Evolutionary conservation across 2,113 vertebrate genomes (phyloP).

Genomic region (Triplophysa dalaica): DNA sequence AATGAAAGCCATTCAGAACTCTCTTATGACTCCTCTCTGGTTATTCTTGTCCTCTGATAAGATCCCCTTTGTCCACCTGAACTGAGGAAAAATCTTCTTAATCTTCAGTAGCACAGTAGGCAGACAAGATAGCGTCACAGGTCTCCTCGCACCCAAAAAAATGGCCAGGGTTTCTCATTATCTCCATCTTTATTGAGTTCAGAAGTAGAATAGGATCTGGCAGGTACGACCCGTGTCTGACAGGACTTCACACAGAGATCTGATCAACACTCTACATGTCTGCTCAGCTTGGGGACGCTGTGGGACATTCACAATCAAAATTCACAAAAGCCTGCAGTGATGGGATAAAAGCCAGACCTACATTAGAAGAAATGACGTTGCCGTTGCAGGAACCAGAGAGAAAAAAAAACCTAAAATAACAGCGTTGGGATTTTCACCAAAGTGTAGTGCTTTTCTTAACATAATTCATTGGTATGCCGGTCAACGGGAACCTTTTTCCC

Average conservation of each 20-base stretch:
- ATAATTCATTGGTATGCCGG: conserved; percentile 69
- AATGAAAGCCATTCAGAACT: not conserved
- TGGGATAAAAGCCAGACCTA: not conserved
- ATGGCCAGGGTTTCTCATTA: conserved; percentile 12
- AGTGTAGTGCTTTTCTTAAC: conserved; percentile 14
- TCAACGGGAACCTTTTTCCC: conserved; percentile 57
- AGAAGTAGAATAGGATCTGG: conserved; percentile 2
- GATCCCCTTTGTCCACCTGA: conserved; percentile 6
- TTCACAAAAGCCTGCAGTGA: not conserved
- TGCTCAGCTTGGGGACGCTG: not conserved
- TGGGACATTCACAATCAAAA: conserved; percentile 9
- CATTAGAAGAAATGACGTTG: not conserved
- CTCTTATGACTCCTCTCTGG: conserved; percentile 1
- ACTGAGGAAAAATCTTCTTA: not conserved
- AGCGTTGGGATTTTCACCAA: not conserved
- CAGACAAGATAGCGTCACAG: not conserved
- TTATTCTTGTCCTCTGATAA: conserved; percentile 2
- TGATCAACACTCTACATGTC: not conserved
- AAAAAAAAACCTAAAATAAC: not conserved
- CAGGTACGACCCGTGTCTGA: not conserved
- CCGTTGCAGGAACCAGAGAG: not conserved
- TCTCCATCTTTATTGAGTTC: conserved; percentile 7
- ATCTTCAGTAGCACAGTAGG: not conserved
- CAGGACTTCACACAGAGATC: conserved; percentile 5
- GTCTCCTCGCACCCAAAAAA: conserved; percentile 4